A percentile compares a stretch with the other conserved stretches of the same genome.
phyloP scores from a whole-genome alignment of 2,888 invertebrate species.

The Tholera decimalis region DNA sequence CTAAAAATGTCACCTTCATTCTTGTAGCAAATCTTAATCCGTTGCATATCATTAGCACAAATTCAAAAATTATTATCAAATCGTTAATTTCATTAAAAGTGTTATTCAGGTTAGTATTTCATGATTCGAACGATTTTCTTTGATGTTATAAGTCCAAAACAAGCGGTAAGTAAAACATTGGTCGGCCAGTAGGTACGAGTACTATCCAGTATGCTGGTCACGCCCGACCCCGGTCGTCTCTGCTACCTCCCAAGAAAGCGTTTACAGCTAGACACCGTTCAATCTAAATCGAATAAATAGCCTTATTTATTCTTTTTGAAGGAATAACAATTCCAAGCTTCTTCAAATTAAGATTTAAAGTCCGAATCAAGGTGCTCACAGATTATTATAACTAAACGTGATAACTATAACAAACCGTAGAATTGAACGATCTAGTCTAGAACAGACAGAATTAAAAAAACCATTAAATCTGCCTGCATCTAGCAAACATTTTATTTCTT shows the following conservation, averaged over 20 bases:
- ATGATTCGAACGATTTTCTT: background rate
- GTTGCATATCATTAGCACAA: background rate
- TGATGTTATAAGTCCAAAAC: constrained; percentile 7
- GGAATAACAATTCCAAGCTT: background rate
- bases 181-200: constrained; percentile 31
- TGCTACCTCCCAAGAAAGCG: constrained; percentile 62
- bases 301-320: constrained; percentile 18
- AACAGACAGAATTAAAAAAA: constrained; percentile 27
- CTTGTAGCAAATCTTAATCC: constrained; percentile 6
- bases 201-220: constrained; percentile 63
- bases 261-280: constrained; percentile 65
- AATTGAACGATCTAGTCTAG: constrained; percentile 15
- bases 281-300: constrained; percentile 44
- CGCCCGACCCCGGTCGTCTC: constrained; percentile 65
- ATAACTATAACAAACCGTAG: constrained; percentile 27
- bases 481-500: constrained; percentile 28
- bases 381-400: constrained; percentile 17
- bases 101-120: background rate
- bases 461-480: constrained; percentile 5
- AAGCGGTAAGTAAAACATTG: constrained; percentile 49
- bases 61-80: constrained; percentile 4
- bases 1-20: background rate
- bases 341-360: background rate
- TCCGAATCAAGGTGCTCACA: background rate
- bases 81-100: background rate